Evolutionary conservation across 2,888 invertebrate species (phyloP).

Genomic region (Micropterix aruncella): DNA sequence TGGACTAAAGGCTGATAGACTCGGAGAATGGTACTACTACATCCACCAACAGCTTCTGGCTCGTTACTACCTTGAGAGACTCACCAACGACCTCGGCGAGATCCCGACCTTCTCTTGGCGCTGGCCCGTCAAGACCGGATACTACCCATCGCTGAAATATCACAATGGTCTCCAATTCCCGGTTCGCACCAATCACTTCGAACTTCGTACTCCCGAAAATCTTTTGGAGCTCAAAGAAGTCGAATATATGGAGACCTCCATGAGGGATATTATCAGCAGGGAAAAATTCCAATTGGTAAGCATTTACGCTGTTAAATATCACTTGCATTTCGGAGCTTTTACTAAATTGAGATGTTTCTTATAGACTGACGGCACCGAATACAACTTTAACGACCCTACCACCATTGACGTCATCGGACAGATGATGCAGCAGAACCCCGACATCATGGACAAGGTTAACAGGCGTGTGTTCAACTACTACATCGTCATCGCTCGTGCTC

Average conservation of each 20-base stretch:
- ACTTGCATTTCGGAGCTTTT: no score
- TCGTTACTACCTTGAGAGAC: constrained; percentile 36
- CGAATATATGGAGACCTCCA: constrained; percentile 33
- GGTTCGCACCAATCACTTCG: constrained; percentile 29
- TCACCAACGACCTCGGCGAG: constrained; percentile 33
- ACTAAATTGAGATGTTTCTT: no score
- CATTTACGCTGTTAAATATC: constrained; percentile 11
- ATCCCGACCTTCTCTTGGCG: constrained; percentile 33
- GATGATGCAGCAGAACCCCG: constrained; percentile 34
- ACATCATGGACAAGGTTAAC: constrained; percentile 46
- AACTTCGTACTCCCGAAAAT: constrained; percentile 14
- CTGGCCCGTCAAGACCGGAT: constrained; percentile 30
- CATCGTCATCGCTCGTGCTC: constrained; percentile 37
- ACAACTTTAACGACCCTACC: constrained; percentile 48
- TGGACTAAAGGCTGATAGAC: constrained; percentile 30
- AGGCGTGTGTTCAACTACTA: constrained; percentile 40
- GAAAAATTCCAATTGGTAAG: constrained; percentile 28
- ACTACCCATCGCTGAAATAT: constrained; percentile 43
- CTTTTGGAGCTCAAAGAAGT: constrained; percentile 14
- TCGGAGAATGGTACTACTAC: constrained; percentile 44
- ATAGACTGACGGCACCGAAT: constrained; percentile 39
- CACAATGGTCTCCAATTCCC: constrained; percentile 43
- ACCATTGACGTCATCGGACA: constrained; percentile 53
- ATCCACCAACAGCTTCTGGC: constrained; percentile 50
- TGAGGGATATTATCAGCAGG: constrained; percentile 32